Evolutionary conservation across 2,113 vertebrate species (phyloP).

Genomic region (Setophaga petechia): DNA sequence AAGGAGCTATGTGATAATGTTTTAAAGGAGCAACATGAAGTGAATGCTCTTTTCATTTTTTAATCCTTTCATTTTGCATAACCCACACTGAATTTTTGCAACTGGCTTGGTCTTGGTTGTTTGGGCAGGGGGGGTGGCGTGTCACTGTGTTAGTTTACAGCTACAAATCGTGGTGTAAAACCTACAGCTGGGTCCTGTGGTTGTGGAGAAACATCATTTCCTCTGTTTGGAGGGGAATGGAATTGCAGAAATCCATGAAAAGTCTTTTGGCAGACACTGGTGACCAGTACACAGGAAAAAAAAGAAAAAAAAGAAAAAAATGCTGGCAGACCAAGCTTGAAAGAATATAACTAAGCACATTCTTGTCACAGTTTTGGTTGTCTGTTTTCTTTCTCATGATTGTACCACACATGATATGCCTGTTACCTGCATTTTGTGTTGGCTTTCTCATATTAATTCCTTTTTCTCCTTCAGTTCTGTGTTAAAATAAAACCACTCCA

Average conservation of each 20-base stretch:
- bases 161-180: not conserved
- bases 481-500: not conserved
- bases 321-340: not conserved
- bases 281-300: not conserved
- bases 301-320: not conserved
- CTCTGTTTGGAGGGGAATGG: not conserved
- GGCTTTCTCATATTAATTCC: not conserved
- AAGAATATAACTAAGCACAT: slow-evolving; percentile 43
- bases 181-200: not conserved
- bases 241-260: not conserved
- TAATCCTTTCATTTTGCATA: slow-evolving; percentile 59
- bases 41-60: slow-evolving; percentile 54
- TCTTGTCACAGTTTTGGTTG: slow-evolving; percentile 26
- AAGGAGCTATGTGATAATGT: slow-evolving; percentile 42
- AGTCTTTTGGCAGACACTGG: not conserved
- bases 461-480: not conserved
- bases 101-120: not conserved
- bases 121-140: not conserved
- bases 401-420: not conserved
- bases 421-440: not conserved
- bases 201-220: slow-evolving; percentile 37
- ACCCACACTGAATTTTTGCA: slow-evolving; percentile 9
- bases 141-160: slow-evolving; percentile 9
- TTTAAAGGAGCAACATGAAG: slow-evolving; percentile 63
- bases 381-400: not conserved